Conservation (phyloP, 2,113 vertebrate species). For the Heterotis niloticus region DNA sequence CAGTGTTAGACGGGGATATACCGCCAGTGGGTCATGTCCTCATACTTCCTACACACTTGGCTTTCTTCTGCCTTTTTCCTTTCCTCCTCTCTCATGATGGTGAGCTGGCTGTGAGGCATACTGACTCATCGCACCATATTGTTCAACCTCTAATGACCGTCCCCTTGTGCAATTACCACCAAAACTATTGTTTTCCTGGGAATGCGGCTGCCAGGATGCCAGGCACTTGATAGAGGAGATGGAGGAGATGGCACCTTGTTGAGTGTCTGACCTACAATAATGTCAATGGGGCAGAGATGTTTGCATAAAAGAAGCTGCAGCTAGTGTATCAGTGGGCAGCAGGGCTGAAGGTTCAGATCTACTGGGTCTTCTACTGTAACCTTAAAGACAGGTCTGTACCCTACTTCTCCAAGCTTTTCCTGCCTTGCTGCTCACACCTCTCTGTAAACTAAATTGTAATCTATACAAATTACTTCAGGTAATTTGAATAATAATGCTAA, state of each 20-base stretch:
- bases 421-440: no score
- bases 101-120: conserved; percentile 35
- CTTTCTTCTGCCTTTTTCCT: conserved; percentile 21
- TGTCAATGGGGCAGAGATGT: background rate
- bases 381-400: no score
- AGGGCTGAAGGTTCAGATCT: background rate
- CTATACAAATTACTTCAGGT: no score
- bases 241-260: background rate
- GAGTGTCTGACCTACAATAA: background rate
- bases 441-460: no score
- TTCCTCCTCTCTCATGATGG: conserved; percentile 21
- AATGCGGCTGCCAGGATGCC: conserved; percentile 37
- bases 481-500: no score
- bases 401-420: no score
- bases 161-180: conserved; percentile 62
- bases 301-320: background rate
- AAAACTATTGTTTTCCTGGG: conserved; percentile 53
- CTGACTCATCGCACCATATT: conserved; percentile 45
- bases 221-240: background rate
- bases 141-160: conserved; percentile 52
- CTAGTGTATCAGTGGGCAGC: background rate
- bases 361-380: background rate
- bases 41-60: background rate
- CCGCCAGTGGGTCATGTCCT: background rate
- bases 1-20: no score